Conservation (phyloP, 2,797 vertebrate species). For the Alfaro cultratus region DNA sequence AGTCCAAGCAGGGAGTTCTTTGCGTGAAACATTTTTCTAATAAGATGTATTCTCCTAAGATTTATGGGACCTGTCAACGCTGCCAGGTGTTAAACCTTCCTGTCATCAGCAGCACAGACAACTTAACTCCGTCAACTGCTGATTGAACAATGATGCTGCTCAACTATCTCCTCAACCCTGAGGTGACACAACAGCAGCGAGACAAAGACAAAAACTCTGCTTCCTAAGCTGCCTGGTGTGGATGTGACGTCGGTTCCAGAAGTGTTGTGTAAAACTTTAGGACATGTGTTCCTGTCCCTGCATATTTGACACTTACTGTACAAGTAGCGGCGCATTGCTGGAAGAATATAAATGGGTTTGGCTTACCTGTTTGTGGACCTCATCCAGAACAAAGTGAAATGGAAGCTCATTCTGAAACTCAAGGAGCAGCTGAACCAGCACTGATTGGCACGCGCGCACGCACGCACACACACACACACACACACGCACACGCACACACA, state of each 20-base stretch:
- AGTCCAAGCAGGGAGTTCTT: background rate
- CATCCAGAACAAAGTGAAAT: conserved; percentile 82
- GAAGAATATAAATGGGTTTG: conserved; percentile 27
- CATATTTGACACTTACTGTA: conserved; percentile 13
- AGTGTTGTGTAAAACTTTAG: background rate
- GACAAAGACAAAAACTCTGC: conserved; percentile 37
- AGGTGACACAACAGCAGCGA: conserved; percentile 46
- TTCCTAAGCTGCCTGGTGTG: conserved; percentile 54
- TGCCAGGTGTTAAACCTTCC: conserved; percentile 16
- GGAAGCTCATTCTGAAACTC: conserved; percentile 86
- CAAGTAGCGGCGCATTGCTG: conserved; percentile 13
- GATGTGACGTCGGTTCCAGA: conserved; percentile 32
- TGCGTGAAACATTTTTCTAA: conserved; percentile 24
- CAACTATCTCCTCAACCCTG: conserved; percentile 31
- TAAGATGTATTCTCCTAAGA: conserved; percentile 32
- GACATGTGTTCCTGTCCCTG: conserved; percentile 4
- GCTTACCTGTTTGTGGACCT: conserved; percentile 89
- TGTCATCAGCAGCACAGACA: conserved; percentile 47
- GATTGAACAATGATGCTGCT: conserved; percentile 46
- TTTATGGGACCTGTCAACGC: conserved; percentile 44
- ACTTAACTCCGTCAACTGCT: conserved; percentile 28
- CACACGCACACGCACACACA: conserved; percentile 18
- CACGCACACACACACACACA: conserved; percentile 23
- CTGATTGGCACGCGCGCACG: conserved; percentile 69
- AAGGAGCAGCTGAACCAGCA: conserved; percentile 85